Evolutionary conservation across 2,888 invertebrate species (phyloP).

Genomic region (Malthinus seriepunctatus): DNA sequence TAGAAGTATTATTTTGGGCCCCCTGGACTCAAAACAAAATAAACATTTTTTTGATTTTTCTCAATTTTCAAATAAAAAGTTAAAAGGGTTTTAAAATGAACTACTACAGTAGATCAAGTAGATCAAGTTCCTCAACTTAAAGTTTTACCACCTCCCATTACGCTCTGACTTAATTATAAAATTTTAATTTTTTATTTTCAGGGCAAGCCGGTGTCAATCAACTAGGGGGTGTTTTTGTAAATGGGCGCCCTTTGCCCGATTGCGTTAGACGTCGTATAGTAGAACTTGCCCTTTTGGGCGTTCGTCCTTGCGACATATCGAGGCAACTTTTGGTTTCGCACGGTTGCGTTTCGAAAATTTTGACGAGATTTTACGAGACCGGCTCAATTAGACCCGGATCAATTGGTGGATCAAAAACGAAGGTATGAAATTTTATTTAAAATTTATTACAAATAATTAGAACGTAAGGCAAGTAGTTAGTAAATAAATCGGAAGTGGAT

Average conservation of each 20-base stretch:
- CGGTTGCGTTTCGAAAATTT: slow-evolving; percentile 96
- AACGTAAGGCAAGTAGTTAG: too few relatives aligned
- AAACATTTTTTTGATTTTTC: too few relatives aligned
- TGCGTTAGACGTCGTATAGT: slow-evolving; percentile 92
- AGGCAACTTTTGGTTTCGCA: slow-evolving; percentile 93
- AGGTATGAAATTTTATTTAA: slow-evolving; percentile 62
- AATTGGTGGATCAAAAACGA: slow-evolving; percentile 93
- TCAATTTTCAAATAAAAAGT: too few relatives aligned
- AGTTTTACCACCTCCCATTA: too few relatives aligned
- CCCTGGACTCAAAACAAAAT: too few relatives aligned
- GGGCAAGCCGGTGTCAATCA: slow-evolving; percentile 98
- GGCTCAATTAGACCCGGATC: slow-evolving; percentile 95
- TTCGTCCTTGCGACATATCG: slow-evolving; percentile 95
- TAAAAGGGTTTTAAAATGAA: too few relatives aligned
- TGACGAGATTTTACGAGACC: slow-evolving; percentile 95
- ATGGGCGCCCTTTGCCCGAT: slow-evolving; percentile 95
- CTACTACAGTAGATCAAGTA: too few relatives aligned
- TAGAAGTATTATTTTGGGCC: too few relatives aligned
- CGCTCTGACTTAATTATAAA: neutral
- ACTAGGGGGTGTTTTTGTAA: slow-evolving; percentile 95
- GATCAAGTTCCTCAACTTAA: too few relatives aligned
- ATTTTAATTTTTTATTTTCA: slow-evolving; percentile 47
- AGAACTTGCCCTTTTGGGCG: slow-evolving; percentile 91
- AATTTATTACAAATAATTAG: too few relatives aligned
- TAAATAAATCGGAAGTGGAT: too few relatives aligned